These are phyloP conservation scores for Vidua macroura DNA, from an alignment of 2,113 vertebrate genomes.

Conservation along the genomic window DNA sequence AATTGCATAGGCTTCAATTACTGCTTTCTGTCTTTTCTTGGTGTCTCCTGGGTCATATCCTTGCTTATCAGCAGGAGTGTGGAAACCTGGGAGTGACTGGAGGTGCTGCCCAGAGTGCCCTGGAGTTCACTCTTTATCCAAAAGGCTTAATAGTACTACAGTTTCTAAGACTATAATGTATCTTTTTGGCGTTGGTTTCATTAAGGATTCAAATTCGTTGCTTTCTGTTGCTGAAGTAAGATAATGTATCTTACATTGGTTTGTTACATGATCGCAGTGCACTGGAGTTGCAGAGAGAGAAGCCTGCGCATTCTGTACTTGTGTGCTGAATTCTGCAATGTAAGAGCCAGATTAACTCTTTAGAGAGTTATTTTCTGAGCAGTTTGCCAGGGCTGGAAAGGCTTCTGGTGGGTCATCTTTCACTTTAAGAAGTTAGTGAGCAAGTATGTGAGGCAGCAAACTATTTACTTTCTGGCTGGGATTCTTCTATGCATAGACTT, in stretches of 20 bases:
- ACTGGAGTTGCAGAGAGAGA: neutral
- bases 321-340: neutral
- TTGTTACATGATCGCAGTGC: neutral
- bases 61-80: neutral
- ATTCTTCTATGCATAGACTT: neutral
- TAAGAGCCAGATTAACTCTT: neutral
- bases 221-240: neutral
- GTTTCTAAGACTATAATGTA: neutral
- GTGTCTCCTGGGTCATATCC: neutral
- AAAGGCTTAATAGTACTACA: neutral
- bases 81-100: neutral
- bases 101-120: neutral
- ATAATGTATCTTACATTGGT: neutral
- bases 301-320: neutral
- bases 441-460: slow-evolving; percentile 3
- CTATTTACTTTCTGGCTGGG: slow-evolving; percentile 15
- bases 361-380: neutral
- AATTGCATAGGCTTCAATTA: neutral
- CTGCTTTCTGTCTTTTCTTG: neutral
- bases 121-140: neutral
- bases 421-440: slow-evolving; percentile 6
- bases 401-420: neutral
- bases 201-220: neutral
- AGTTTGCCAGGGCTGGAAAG: neutral
- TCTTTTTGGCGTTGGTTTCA: slow-evolving; percentile 1